Percentiles rank a stretch among this genome's conserved stretches.
Conservation (phyloP, 2,888 invertebrate genomes). For the Caenorhabditis uteleia region DNA sequence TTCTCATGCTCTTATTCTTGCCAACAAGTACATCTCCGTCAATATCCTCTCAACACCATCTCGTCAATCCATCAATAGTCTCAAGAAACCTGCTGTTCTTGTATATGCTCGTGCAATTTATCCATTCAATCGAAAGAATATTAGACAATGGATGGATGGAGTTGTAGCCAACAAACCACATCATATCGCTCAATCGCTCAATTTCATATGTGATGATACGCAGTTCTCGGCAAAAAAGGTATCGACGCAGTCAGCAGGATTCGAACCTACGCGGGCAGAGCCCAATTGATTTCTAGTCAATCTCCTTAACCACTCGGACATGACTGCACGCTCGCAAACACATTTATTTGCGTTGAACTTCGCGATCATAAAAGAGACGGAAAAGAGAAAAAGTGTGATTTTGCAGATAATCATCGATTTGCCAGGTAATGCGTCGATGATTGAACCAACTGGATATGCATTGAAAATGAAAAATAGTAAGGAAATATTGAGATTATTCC, state of each 20-base stretch:
- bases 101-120: slow-evolving; percentile 33
- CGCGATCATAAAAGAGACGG: too few relatives aligned
- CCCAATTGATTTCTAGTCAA: slow-evolving; percentile 69
- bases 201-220: slow-evolving; percentile 18
- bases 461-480: slow-evolving; percentile 31
- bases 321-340: slow-evolving; percentile 53
- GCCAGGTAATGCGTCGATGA: slow-evolving; percentile 26
- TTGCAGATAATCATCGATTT: slow-evolving; percentile 26
- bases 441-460: slow-evolving; percentile 36
- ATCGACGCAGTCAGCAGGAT: slow-evolving; percentile 67
- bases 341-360: too few relatives aligned
- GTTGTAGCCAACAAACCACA: slow-evolving; percentile 23
- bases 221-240: slow-evolving; percentile 33
- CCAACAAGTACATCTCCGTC: slow-evolving; percentile 26
- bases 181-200: slow-evolving; percentile 17
- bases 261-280: slow-evolving; percentile 69
- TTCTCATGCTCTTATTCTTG: slow-evolving; percentile 13
- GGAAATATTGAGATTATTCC: slow-evolving; percentile 14
- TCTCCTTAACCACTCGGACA: slow-evolving; percentile 69
- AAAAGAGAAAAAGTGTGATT: too few relatives aligned
- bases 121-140: slow-evolving; percentile 37
- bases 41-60: slow-evolving; percentile 16
- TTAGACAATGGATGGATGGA: slow-evolving; percentile 32
- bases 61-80: slow-evolving; percentile 2
- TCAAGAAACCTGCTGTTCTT: slow-evolving; percentile 14